Evolutionary conservation across 2,113 vertebrate species (phyloP).

Genomic region (Pogona vitticeps): DNA sequence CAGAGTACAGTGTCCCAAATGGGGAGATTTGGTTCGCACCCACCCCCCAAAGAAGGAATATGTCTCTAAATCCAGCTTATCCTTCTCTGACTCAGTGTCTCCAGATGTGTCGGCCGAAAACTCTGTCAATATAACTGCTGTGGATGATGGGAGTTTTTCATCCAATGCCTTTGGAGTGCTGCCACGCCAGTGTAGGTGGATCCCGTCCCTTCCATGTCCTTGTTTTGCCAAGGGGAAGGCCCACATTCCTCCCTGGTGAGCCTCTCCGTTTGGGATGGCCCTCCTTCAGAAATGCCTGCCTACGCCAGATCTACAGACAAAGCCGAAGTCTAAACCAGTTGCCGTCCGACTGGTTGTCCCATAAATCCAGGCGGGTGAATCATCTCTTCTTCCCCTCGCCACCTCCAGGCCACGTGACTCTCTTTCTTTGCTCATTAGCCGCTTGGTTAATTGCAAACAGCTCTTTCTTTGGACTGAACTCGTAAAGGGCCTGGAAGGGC

Average conservation of each 20-base stretch:
- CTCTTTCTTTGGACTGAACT: neutral
- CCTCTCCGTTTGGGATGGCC: neutral
- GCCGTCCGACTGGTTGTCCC: slow-evolving; percentile 3
- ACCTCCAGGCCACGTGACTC: neutral
- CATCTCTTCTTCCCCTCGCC: neutral
- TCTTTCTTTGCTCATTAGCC: neutral
- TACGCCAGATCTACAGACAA: neutral
- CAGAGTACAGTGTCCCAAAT: too few relatives aligned
- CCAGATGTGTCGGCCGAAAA: too few relatives aligned
- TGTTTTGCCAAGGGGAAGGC: neutral
- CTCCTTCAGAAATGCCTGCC: neutral
- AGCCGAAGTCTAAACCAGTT: neutral
- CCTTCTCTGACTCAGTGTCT: too few relatives aligned
- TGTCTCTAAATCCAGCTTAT: too few relatives aligned
- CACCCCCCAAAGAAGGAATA: too few relatives aligned
- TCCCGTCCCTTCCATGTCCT: neutral
- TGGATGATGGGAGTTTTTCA: neutral
- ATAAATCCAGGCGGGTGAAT: neutral
- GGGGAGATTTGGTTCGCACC: too few relatives aligned
- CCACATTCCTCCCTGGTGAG: neutral
- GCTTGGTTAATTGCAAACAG: neutral
- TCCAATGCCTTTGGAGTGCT: too few relatives aligned
- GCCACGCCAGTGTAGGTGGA: too few relatives aligned
- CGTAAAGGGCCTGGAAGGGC: neutral
- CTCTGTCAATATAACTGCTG: too few relatives aligned